phyloP scores from a whole-genome alignment of 2,113 vertebrate species.

The Aythya baeri region DNA sequence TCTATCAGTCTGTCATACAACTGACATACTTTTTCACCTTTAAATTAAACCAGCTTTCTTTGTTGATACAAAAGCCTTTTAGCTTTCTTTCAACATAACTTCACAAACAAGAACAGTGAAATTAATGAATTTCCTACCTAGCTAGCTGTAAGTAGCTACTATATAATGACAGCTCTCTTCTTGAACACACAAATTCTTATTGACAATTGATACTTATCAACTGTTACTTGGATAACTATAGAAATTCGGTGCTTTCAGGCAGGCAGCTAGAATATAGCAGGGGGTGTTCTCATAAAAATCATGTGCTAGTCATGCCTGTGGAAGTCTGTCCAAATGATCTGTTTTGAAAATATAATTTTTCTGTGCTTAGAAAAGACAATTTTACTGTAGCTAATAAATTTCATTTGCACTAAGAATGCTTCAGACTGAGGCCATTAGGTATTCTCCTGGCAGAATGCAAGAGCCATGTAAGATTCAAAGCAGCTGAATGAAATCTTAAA shows the following conservation, averaged over 20 bases:
- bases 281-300: background rate
- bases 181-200: background rate
- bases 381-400: background rate
- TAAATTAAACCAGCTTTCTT: background rate
- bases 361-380: background rate
- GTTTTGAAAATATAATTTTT: background rate
- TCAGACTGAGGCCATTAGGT: background rate
- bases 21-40: background rate
- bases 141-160: background rate
- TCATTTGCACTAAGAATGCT: background rate
- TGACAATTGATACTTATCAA: background rate
- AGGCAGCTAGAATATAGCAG: background rate
- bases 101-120: background rate
- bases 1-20: background rate
- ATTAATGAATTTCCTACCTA: background rate
- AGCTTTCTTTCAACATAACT: background rate
- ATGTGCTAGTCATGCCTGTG: background rate
- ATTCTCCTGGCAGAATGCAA: background rate
- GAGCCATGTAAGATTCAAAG: background rate
- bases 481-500: background rate
- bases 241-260: background rate
- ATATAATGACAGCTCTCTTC: background rate
- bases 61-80: accelerated
- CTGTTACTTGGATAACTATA: background rate
- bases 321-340: background rate